Evolutionary conservation across 2,888 invertebrate genomes (phyloP).

Genomic region (Noctua pronuba): DNA sequence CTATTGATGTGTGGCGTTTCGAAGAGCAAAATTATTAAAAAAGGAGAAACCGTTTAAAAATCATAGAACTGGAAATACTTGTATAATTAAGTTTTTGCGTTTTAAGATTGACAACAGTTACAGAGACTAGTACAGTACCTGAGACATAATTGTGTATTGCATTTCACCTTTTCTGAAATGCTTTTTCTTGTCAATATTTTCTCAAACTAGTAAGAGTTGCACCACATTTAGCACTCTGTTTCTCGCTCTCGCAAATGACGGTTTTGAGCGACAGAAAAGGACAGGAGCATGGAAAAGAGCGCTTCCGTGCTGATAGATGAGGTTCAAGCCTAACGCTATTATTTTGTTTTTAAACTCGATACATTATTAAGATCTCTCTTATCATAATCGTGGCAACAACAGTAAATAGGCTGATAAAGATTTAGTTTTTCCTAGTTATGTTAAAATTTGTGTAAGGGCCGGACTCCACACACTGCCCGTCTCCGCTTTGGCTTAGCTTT

Average conservation of each 20-base stretch:
- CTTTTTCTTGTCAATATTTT: not conserved
- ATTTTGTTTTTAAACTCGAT: not conserved
- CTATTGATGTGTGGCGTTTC: not conserved
- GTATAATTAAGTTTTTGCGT: constrained; percentile 6
- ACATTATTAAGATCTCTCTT: not conserved
- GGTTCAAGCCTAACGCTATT: not conserved
- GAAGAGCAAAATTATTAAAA: not conserved
- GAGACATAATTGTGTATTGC: not conserved
- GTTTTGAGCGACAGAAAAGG: not conserved
- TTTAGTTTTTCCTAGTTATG: not conserved
- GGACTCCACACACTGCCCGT: too few species aligned
- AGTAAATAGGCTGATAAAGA: not conserved
- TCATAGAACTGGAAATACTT: constrained; percentile 4
- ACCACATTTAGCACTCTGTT: not conserved
- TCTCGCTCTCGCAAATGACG: not conserved
- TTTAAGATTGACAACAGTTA: not conserved
- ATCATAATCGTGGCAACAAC: not conserved
- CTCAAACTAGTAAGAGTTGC: not conserved
- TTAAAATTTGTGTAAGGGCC: not conserved
- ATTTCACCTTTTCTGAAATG: not conserved
- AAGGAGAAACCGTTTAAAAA: not conserved
- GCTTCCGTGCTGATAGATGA: not conserved
- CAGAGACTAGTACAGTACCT: not conserved
- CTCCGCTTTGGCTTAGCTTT: too few species aligned
- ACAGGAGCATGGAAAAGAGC: not conserved